Base-by-base conservation (phyloP, 2,888 invertebrate species). In the Formica aserva region DNA sequence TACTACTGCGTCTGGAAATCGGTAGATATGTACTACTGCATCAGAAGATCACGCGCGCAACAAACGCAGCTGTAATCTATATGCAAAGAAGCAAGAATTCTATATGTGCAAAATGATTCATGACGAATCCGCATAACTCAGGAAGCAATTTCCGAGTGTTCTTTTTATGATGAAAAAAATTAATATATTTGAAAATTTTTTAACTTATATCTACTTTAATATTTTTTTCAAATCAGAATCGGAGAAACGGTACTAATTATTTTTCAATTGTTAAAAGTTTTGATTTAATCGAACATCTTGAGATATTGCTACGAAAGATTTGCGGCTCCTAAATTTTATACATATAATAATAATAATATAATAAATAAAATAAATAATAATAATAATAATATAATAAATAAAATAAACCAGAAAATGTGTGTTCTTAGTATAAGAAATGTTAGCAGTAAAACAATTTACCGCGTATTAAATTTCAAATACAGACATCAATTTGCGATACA, bases 381-480 rank as follows among this genome's bases (percentile, higher is more conserved):
- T 35, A 9, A 41, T 41, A 41, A 41, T 9, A 38, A 38, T 32
- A 32, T 22, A 22, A 32, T 32, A 32, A 32, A 32, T 32, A 29
- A 62, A 18, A 60, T 15, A 32, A 60, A 32, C 1, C 5, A 57
- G 18, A 26, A 29, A 26, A 35, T 45, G 5, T 72, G 18, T 22
- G 18, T 8, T 48, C 3, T 11, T 35, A 18, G 18, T 4, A 13
- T 32, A 26, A 71, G 29, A 45, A 74, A 45, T 22, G 32, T 52
- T 72, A 55, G 45, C 13, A n/a, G 67, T 48, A 38, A 26, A 55
- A 38, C 38, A 55, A 57, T 57, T 26, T 41, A 41, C 29, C 15
- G 29, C 71, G 41, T 13, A 26, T 78, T 78, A 74, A 38, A 72
- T 78, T 60, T 74, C 78, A 78, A 78, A 74, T 35, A 32, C 45